A percentile compares a stretch with the other conserved stretches of the same genome.
Evolutionary conservation across 2,113 vertebrate species (phyloP).

Genomic region (Clinocottus analis): DNA sequence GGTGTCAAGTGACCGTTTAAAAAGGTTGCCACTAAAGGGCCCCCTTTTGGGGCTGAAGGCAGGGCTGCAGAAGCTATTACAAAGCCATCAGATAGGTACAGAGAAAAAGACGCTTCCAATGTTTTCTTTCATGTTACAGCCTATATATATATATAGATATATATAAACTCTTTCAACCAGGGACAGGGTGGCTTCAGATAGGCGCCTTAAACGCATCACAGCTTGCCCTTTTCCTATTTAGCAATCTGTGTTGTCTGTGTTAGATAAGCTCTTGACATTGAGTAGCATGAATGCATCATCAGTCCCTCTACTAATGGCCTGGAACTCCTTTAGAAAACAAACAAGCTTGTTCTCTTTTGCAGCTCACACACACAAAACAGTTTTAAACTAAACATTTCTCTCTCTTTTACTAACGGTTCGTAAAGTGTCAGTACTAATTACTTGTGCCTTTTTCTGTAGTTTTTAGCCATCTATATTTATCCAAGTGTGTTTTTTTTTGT

Average conservation of each 20-base stretch:
- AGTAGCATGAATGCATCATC: neutral
- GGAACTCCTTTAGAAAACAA: neutral
- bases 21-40: constrained; percentile 9
- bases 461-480: neutral
- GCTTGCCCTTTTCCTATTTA: neutral
- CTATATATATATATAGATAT: too few species aligned
- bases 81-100: neutral
- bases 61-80: constrained; percentile 20
- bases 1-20: constrained; percentile 15
- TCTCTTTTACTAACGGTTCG: neutral
- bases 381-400: neutral
- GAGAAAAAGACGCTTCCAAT: neutral
- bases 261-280: neutral
- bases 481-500: neutral
- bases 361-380: neutral
- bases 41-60: constrained; percentile 1
- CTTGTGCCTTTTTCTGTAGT: neutral
- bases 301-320: neutral
- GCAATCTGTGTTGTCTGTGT: neutral
- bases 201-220: neutral
- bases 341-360: neutral
- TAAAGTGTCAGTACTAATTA: neutral
- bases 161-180: neutral
- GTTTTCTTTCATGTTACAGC: neutral
- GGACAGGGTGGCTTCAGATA: neutral